Base-by-base conservation (phyloP, 2,888 invertebrate species). In the Carterocephalus palaemon region DNA sequence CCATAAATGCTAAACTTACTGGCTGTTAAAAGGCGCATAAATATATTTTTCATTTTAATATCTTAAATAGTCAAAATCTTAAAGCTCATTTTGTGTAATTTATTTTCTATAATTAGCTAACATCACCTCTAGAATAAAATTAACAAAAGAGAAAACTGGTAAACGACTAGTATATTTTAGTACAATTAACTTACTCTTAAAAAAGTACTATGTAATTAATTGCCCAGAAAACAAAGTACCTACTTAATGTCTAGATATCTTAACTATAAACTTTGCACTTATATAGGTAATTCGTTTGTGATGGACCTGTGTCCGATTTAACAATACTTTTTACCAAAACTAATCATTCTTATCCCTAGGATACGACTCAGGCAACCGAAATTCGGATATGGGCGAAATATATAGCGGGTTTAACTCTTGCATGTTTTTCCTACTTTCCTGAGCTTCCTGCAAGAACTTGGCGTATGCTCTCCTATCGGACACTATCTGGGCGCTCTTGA, bases 321-420 rank as follows among this genome's bases (percentile, higher is more conserved):
- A n/a, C n/a, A 10, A 3, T 3, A 6, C 16, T 16, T n/a, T 7
- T n/a, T 5, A 23, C 13, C n/a, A 31, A 31, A 46, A 52, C 53
- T 52, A 82, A 62, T 83, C 78, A 54, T 67, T 60, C 38, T 74
- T 75, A 59, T 86, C 85, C 40, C 85, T 77, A 12, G 80, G 80
- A 60, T 70, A 86, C 1, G 76, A 67, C 22, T 85, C 76, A 6
- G 91, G 91, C 47, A 91, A 81, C 48, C 70, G 71, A 54, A 89
- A 91, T 40, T 77, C 72, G 0, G 84, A 82, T 8, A 89, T 82
- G 1, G 91, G 90, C n/a, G 90, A 88, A 52, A 83, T 88, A 54
- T 91, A 92, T 47, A 92, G 59, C 0, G 92, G 92, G 64, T 91
- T 92, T 47, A 88, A 56, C 34, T 81, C 74, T 43, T 79, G 78